phyloP scores from a whole-genome alignment of 2,888 invertebrate species.

The Eucriotettix oculatus region DNA sequence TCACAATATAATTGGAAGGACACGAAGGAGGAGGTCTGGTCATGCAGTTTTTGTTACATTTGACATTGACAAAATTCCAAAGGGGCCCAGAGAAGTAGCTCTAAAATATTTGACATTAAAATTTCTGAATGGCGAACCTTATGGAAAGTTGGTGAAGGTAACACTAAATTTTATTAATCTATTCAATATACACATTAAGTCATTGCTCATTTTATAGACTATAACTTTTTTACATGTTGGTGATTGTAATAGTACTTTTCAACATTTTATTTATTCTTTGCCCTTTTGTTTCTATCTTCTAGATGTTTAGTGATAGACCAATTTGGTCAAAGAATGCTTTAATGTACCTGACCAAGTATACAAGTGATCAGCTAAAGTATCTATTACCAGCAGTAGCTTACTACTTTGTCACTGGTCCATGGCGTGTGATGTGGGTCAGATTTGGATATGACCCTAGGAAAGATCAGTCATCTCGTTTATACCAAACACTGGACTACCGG shows the following conservation, averaged over 20 bases:
- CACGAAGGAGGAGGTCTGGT: conserved; percentile 34
- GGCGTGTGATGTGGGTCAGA: conserved; percentile 78
- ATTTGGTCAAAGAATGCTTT: conserved; percentile 77
- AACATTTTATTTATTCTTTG: background rate
- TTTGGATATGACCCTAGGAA: conserved; percentile 85
- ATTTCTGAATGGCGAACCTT: conserved; percentile 14
- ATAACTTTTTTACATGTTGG: background rate
- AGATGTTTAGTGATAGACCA: conserved; percentile 72
- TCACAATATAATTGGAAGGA: conserved; percentile 30
- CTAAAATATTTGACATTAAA: conserved; percentile 23
- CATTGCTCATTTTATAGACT: too few species aligned
- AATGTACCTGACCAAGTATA: conserved; percentile 42
- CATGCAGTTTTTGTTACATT: conserved; percentile 46
- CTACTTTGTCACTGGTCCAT: conserved; percentile 79
- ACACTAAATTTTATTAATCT: too few species aligned
- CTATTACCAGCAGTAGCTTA: conserved; percentile 72
- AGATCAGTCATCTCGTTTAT: conserved; percentile 58
- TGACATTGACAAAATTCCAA: conserved; percentile 43
- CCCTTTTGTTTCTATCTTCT: conserved; percentile 2
- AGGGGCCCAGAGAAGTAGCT: conserved; percentile 38
- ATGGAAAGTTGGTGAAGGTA: too few species aligned
- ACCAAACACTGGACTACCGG: conserved; percentile 79
- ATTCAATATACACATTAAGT: too few species aligned
- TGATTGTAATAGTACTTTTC: background rate
- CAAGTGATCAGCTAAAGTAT: conserved; percentile 46